Evolutionary conservation across 2,113 vertebrate genomes (phyloP).

Genomic region (Anguilla japonica): DNA sequence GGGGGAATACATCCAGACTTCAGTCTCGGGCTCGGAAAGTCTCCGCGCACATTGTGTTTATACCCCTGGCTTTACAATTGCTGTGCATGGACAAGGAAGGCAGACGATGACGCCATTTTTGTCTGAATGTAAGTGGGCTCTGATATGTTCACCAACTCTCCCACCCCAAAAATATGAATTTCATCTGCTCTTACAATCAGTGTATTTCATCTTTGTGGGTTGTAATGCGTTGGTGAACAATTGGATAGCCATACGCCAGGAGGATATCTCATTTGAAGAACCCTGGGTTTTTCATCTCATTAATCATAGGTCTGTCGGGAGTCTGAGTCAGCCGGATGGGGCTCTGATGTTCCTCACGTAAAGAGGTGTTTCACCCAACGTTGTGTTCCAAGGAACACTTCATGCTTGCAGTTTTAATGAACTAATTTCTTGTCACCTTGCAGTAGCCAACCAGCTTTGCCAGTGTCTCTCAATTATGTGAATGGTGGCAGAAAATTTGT

Average conservation of each 20-base stretch:
- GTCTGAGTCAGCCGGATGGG: neutral
- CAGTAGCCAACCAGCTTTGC: neutral
- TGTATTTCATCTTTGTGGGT: neutral
- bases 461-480: neutral
- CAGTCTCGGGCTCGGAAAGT: neutral
- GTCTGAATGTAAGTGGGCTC: neutral
- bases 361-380: neutral
- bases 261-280: conserved; percentile 9
- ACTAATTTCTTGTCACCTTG: neutral
- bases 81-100: neutral
- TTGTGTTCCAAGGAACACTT: neutral
- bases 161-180: neutral
- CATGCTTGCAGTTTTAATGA: neutral
- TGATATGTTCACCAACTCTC: neutral
- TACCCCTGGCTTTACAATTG: neutral
- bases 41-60: neutral
- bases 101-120: neutral
- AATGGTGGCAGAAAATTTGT: neutral
- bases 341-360: neutral
- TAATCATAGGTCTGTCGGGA: neutral
- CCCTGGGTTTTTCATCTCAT: neutral
- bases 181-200: conserved; percentile 6
- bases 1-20: neutral
- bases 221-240: neutral
- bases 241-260: neutral